Base-by-base conservation (phyloP, 2,797 vertebrate genomes). In the Pampus argenteus region DNA sequence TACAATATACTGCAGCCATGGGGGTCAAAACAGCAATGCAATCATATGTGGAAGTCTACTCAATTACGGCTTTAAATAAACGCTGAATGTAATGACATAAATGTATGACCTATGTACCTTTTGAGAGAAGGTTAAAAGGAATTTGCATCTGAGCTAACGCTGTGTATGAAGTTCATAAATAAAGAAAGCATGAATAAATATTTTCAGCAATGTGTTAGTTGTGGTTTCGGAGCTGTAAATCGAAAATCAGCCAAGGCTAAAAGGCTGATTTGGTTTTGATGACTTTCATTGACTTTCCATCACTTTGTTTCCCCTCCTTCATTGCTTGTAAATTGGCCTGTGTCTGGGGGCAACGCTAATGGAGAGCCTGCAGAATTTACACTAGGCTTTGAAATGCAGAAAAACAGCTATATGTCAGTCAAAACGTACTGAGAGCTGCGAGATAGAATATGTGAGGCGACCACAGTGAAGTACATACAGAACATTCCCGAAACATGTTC, bases 231-330 rank as follows among this genome's bases (percentile, higher is more conserved):
- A 73, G 70, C 63, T 52, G 49, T 38, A 54, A 58, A 78, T 55
- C 50, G 11, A 26, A 52, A 40, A 44, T 1, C 25, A 31, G 58
- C 60, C 44, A 52, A 66, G 74, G 59, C 81, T 73, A 7, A 55
- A 71, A 75, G 62, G 72, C 74, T 82, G 70, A 83, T 86, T 73
- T 75, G 38, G 38, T 70, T 76, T 65, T 82, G 66, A 80, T 80
- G 68, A 66, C 83, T 74, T 81, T 65, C 71, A 84, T 79, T 78
- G 87, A 81, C 73, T 88, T 78, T 66, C 75, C 58, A 59, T 86
- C 69, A 50, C 61, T 48, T 66, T 60, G 68, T 78, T 67, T 81
- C 48, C 48, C 66, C 52, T 75, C 74, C 63, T 61, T 84, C 61
- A 60, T 60, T 52, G 76, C 50, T 55, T 8, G 9, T 56, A 73